Base-by-base conservation (phyloP, 2,797 vertebrate species). In the Dendrocincla fuliginosa region DNA sequence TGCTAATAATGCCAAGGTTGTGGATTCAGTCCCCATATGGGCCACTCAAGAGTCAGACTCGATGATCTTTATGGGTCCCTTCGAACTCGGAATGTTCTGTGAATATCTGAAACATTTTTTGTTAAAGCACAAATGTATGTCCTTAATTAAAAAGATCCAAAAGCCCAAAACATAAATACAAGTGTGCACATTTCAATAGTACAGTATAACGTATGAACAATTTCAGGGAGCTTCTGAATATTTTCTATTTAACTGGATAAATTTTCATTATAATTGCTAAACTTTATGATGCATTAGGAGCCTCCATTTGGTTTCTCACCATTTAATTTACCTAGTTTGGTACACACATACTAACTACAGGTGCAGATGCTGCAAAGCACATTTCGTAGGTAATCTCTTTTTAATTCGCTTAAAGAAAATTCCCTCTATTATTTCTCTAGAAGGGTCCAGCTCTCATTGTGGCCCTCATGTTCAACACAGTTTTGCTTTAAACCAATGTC, bases 221-320 rank as follows among this genome's bases (percentile, higher is more conserved):
- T 89, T 85, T 92, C 77, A 88, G 41, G 33, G 9, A 71, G 24
- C 47, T 32, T 84, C 41, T 81, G 55, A 88, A 60, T 69, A 67
- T 75, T 84, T 96, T 71, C 64, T 88, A 19, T 84, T 76, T 88
- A 94, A 79, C 61, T 94, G 46, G 57, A 63, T 39, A 84, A 4
- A 53, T 79, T 91, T 89, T 93, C 9, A 69, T 71, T 86, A 84
- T 49, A 86, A 89, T 75, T 83, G 41, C 69, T 73, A 78, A 81
- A 78, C 30, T 67, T 93, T 24, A 87, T 33, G 11, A 96, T 33
- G 18, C 67, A 79, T 46, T 41, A 81, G 80, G 65, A 89, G 71
- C 16, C 53, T 79, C 67, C 11, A 74, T n/a, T 33, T 47, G 13
- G 10, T 28, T 23, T 71, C 61, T 64, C 4, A 2, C 28, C 27